Conservation (phyloP, 2,797 vertebrate species). For the Chiroxiphia lanceolata region DNA sequence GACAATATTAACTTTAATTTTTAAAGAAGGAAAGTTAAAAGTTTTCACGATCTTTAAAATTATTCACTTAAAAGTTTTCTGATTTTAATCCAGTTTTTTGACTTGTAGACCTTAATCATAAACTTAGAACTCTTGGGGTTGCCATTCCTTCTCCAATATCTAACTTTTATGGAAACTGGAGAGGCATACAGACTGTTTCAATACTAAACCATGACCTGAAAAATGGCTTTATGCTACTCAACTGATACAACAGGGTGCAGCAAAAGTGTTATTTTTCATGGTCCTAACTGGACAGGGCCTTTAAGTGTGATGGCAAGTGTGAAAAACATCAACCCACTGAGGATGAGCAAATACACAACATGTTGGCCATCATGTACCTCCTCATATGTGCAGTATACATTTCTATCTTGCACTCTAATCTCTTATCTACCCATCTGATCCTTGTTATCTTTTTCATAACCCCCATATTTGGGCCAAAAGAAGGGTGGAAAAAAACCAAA, state of each 20-base stretch:
- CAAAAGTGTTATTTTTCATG: background rate
- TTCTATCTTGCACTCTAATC: background rate
- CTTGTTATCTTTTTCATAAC: background rate
- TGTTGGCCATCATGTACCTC: background rate
- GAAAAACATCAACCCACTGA: background rate
- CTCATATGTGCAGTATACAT: rapidly evolving
- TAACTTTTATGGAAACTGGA: background rate
- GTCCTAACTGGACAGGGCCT: background rate
- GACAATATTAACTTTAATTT: background rate
- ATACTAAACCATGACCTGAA: background rate
- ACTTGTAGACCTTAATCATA: background rate
- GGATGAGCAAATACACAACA: background rate
- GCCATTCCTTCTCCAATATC: background rate
- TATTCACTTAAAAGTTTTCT: background rate
- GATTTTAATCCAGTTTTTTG: background rate
- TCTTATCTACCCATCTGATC: background rate
- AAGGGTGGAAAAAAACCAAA: rapidly evolving
- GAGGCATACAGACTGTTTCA: background rate
- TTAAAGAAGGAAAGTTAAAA: background rate
- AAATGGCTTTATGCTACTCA: background rate
- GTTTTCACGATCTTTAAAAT: background rate
- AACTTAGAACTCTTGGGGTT: background rate
- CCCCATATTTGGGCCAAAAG: background rate
- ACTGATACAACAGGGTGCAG: background rate
- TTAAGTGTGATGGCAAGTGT: background rate